Evolutionary conservation across 2,113 vertebrate species (phyloP).

Genomic region (Elaphurus davidianus): DNA sequence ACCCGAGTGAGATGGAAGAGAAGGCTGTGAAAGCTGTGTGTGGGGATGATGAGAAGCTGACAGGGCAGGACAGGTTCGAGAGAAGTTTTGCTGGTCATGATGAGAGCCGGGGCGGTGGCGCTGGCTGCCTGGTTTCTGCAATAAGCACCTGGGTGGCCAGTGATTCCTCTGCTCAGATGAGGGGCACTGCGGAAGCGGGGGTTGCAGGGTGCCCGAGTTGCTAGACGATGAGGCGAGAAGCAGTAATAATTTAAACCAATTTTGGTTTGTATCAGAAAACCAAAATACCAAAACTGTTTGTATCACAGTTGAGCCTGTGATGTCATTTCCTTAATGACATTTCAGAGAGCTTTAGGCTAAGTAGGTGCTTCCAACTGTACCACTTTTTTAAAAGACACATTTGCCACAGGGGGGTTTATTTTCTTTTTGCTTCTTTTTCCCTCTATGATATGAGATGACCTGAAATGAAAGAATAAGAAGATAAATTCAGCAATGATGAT

Average conservation of each 20-base stretch:
- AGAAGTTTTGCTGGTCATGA: not conserved
- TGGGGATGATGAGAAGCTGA: not conserved
- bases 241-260: not conserved
- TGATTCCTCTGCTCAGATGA: not conserved
- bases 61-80: not conserved
- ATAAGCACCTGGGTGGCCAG: rapidly evolving
- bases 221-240: not conserved
- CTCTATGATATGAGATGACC: not conserved
- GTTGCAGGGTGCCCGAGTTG: rapidly evolving
- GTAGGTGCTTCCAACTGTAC: rapidly evolving
- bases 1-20: not conserved
- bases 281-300: too few species aligned
- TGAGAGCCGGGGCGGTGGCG: rapidly evolving
- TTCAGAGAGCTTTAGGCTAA: not conserved
- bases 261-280: not conserved
- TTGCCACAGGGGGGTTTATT: rapidly evolving
- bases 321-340: not conserved
- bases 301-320: not conserved
- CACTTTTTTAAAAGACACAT: not conserved
- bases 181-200: not conserved
- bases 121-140: not conserved
- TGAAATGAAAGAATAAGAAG: not conserved
- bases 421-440: not conserved
- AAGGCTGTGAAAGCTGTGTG: rapidly evolving
- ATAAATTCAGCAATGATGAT: rapidly evolving